A percentile compares a stretch with the other conserved stretches of the same genome.
Conservation (phyloP, 2,888 invertebrate species). For the Chalcosyrphus nemorum region DNA sequence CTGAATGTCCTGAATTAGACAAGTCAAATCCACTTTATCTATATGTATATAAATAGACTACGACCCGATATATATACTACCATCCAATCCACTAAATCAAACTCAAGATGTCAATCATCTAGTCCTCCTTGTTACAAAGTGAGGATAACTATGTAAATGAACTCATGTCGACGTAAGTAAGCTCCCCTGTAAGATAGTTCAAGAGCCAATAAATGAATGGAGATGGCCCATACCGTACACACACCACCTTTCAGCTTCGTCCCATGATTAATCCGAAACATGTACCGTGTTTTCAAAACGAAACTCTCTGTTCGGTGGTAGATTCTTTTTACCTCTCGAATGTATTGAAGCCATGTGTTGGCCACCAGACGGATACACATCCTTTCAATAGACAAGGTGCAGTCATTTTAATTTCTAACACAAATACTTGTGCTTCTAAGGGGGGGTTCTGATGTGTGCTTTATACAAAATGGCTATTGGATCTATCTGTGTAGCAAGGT, state of each 20-base stretch:
- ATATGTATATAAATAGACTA: not conserved
- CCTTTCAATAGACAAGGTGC: not conserved
- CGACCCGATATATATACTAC: not conserved
- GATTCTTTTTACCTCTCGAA: not conserved
- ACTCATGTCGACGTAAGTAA: not conserved
- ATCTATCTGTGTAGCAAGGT: not conserved
- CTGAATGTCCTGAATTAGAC: too few species aligned
- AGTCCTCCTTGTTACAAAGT: too few species aligned
- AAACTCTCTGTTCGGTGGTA: not conserved
- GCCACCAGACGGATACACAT: not conserved
- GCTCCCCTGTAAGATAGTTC: not conserved
- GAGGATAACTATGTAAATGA: not conserved
- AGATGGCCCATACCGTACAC: not conserved
- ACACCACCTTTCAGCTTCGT: not conserved
- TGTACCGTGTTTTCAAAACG: slow-evolving; percentile 9
- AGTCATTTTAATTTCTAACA: slow-evolving; percentile 15
- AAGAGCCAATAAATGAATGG: not conserved
- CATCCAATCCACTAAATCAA: not conserved
- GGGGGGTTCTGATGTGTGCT: not conserved
- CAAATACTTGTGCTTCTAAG: not conserved
- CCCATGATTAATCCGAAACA: slow-evolving; percentile 4
- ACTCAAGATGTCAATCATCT: not conserved
- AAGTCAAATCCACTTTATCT: too few species aligned
- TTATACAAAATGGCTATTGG: slow-evolving; percentile 1
- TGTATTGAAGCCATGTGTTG: not conserved